These are phyloP conservation scores for Caenorhabditis uteleia DNA, from an alignment of 2,888 invertebrate genomes.

Conservation along the genomic window DNA sequence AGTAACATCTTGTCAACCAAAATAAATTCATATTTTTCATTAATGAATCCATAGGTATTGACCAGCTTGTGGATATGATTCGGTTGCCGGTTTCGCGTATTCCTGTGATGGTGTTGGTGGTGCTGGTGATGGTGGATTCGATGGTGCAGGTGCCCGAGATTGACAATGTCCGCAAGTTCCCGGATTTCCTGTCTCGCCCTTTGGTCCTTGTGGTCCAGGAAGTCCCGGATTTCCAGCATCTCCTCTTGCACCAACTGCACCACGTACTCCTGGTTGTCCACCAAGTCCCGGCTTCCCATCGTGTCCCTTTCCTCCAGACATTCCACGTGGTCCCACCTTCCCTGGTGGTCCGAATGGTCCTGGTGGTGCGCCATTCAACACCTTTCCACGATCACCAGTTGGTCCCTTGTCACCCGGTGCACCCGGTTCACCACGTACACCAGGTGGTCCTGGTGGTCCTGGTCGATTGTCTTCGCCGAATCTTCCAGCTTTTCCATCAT, in stretches of 20 bases:
- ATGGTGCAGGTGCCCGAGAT: conserved; percentile 13
- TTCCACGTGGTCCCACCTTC: conserved; percentile 56
- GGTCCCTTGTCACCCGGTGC: conserved; percentile 57
- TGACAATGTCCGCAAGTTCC: conserved; percentile 52
- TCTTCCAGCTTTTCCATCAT: conserved; percentile 44
- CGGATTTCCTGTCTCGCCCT: conserved; percentile 53
- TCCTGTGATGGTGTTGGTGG: conserved; percentile 14
- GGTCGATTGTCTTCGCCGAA: conserved; percentile 63
- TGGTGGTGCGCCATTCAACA: conserved; percentile 60
- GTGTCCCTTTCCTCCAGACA: conserved; percentile 55
- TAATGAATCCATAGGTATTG: conserved; percentile 46
- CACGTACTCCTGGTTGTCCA: conserved; percentile 57
- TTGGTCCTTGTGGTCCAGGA: conserved; percentile 61
- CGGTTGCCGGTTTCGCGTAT: conserved; percentile 12
- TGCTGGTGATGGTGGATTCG: conserved; percentile 10
- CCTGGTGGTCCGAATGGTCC: conserved; percentile 60
- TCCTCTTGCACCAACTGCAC: conserved; percentile 57
- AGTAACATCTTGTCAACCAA: background rate
- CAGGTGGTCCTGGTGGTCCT: conserved; percentile 66
- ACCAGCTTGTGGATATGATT: conserved; percentile 20
- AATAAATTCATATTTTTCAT: background rate
- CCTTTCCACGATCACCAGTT: conserved; percentile 54
- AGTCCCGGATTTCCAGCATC: conserved; percentile 61
- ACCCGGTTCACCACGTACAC: conserved; percentile 60
- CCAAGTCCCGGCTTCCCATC: conserved; percentile 56